Conservation (phyloP, 1,140 invertebrate genomes). For the Nixonia krombeini region DNA sequence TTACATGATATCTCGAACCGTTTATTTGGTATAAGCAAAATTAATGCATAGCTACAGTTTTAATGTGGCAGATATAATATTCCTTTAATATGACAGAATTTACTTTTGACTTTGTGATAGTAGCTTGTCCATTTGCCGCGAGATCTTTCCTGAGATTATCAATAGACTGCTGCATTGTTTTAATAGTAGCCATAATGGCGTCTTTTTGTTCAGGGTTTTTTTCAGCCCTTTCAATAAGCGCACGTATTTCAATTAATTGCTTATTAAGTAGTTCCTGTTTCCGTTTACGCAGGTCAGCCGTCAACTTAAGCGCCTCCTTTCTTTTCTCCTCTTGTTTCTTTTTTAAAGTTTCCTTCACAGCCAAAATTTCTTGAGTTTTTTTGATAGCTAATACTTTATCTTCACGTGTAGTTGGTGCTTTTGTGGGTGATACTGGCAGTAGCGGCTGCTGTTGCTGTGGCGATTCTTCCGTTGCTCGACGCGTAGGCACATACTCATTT, state of each 20-base stretch:
- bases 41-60: too few species aligned
- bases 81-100: too few species aligned
- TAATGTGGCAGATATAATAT: too few species aligned
- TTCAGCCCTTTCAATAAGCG: slow-evolving; percentile 82
- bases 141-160: slow-evolving; percentile 83
- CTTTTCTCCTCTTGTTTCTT: slow-evolving; percentile 79
- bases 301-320: slow-evolving; percentile 80
- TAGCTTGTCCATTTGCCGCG: slow-evolving; percentile 61
- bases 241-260: slow-evolving; percentile 83
- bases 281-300: slow-evolving; percentile 80
- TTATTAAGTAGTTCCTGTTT: slow-evolving; percentile 85
- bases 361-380: slow-evolving; percentile 76
- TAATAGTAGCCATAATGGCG: slow-evolving; percentile 80
- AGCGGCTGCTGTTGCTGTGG: slow-evolving; percentile 38
- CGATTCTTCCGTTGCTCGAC: slow-evolving; percentile 61
- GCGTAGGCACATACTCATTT: slow-evolving; percentile 66
- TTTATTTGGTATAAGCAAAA: too few species aligned
- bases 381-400: slow-evolving; percentile 74
- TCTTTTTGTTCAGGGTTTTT: slow-evolving; percentile 80
- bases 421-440: slow-evolving; percentile 43
- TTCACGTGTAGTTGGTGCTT: slow-evolving; percentile 49
- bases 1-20: too few species aligned
- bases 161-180: slow-evolving; percentile 82
- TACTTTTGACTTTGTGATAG: slow-evolving; percentile 37
- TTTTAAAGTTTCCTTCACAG: slow-evolving; percentile 75